A percentile compares a stretch with the other conserved stretches of the same genome.
phyloP scores from a whole-genome alignment of 2,888 invertebrate genomes.

The Elaeidobius kamerunicus region DNA sequence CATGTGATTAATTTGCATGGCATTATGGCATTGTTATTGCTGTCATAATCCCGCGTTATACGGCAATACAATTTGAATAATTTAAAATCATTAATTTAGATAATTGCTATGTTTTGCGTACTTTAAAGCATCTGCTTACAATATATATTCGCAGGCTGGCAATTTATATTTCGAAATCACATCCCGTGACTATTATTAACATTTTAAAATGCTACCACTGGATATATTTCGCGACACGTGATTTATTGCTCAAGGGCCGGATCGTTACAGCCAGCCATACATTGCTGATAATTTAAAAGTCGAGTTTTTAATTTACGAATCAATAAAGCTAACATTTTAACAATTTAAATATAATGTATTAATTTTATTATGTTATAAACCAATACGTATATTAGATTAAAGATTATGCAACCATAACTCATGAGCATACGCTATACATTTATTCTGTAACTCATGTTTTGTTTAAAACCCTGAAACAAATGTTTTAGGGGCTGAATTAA shows the following conservation, averaged over 20 bases:
- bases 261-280: neutral
- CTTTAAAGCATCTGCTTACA: constrained; percentile 29
- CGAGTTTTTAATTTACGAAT: neutral
- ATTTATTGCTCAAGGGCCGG: constrained; percentile 13
- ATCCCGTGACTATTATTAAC: constrained; percentile 24
- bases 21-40: constrained; percentile 20
- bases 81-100: constrained; percentile 29
- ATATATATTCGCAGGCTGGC: constrained; percentile 25
- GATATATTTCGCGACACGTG: constrained; percentile 19
- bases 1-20: constrained; percentile 22
- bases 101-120: constrained; percentile 24
- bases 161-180: constrained; percentile 24
- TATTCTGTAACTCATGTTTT: too few species aligned
- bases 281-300: neutral
- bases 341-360: too few species aligned
- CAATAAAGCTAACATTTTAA: too few species aligned
- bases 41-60: constrained; percentile 18
- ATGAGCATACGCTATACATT: too few species aligned
- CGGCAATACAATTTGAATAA: constrained; percentile 27
- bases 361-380: too few species aligned
- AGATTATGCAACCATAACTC: too few species aligned
- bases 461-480: too few species aligned
- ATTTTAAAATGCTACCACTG: constrained; percentile 22
- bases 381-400: too few species aligned
- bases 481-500: too few species aligned